Conservation (phyloP, 2,797 vertebrate genomes). For the Thripadectes ignobilis region DNA sequence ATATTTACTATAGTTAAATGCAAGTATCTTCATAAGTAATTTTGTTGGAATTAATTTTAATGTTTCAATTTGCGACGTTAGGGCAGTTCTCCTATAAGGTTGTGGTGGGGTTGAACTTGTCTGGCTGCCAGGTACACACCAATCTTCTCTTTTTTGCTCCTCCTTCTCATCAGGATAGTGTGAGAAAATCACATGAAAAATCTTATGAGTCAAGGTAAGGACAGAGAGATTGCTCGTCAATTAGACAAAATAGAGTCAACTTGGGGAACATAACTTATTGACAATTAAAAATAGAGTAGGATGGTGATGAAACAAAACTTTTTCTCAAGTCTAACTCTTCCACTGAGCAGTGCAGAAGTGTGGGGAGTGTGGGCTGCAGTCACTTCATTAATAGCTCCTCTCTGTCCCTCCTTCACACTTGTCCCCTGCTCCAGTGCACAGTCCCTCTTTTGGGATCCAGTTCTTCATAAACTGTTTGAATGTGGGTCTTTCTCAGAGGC, state of each 20-base stretch:
- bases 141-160: not conserved
- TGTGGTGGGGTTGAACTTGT: not conserved
- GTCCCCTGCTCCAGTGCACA: not conserved
- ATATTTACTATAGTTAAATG: not conserved
- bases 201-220: not conserved
- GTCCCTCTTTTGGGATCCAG: not conserved
- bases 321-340: not conserved
- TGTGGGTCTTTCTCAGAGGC: not conserved
- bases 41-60: not conserved
- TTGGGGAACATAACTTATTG: not conserved
- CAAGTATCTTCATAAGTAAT: not conserved
- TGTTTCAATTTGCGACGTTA: not conserved
- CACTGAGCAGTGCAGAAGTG: fast-evolving
- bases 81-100: not conserved
- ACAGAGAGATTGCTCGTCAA: not conserved
- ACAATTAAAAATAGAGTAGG: not conserved
- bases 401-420: not conserved
- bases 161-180: not conserved
- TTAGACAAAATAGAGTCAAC: not conserved
- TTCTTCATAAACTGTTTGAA: not conserved
- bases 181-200: not conserved
- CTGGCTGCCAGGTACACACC: not conserved
- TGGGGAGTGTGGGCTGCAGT: not conserved
- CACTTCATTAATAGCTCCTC: not conserved
- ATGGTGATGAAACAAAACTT: not conserved